A percentile compares a stretch with the other conserved stretches of the same genome.
Evolutionary conservation across 1,140 invertebrate species (phyloP).

Genomic region (Papilio machaon): DNA sequence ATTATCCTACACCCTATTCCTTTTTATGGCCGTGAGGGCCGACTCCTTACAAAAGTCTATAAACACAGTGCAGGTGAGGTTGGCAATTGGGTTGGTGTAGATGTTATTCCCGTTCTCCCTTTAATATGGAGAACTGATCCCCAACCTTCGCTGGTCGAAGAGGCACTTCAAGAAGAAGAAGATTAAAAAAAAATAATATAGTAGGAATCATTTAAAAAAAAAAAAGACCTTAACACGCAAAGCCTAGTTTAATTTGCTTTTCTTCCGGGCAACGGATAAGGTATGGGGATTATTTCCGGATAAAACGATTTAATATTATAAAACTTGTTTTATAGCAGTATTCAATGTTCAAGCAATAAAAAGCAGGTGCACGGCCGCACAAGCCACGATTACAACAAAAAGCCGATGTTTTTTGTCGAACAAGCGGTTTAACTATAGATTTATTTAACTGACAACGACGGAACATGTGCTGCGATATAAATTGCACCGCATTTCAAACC

Average conservation of each 20-base stretch:
- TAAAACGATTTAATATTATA: conserved; percentile 12
- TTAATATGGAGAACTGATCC: no score
- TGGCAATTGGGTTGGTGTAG: no score
- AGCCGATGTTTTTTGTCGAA: conserved; percentile 34
- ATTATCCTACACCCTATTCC: no score
- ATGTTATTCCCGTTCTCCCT: no score
- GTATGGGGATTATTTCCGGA: not conserved
- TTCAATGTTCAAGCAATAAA: conserved; percentile 33
- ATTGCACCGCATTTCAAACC: conserved; percentile 37
- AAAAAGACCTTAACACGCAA: no score
- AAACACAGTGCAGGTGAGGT: no score
- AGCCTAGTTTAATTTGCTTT: not conserved
- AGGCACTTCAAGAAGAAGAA: no score
- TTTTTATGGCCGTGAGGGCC: no score
- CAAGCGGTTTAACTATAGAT: conserved; percentile 39
- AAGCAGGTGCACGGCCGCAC: conserved; percentile 33
- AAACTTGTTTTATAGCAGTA: conserved; percentile 28
- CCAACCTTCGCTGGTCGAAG: no score
- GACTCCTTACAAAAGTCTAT: no score
- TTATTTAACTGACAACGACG: conserved; percentile 40
- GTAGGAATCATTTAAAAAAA: no score
- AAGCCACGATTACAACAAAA: conserved; percentile 38
- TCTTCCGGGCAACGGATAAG: not conserved
- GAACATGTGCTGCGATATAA: conserved; percentile 39
- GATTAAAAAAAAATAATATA: no score